Base-by-base conservation (phyloP, 2,888 invertebrate genomes). In the Arge pagana region DNA sequence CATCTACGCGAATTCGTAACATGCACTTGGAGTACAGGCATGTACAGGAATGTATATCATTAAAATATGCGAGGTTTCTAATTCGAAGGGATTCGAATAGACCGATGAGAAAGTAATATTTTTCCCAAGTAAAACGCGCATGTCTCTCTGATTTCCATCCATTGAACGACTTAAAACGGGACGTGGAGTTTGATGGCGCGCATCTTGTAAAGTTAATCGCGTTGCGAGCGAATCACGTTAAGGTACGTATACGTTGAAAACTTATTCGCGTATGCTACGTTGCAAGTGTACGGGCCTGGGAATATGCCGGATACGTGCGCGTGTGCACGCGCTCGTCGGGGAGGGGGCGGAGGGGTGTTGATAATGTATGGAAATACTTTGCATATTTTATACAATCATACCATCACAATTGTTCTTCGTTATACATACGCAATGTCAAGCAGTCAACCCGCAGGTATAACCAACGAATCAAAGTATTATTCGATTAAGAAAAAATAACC, bases 201-300 rank as follows among this genome's bases (percentile, higher is more conserved):
- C n/a, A n/a, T n/a, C n/a, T n/a, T n/a, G n/a, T n/a, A n/a, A n/a
- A n/a, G n/a, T n/a, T n/a, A n/a, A n/a, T n/a, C n/a, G n/a, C n/a
- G n/a, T n/a, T n/a, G 31, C 21, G 21, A 13, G 21, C 43, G 23
- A 19, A 43, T 43, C n/a, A 26, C 35, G 16, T 8, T 30, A 45
- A 6, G 24, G 24, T 33, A 33, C 31, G 31, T 36, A 43, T 43
- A 43, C n/a, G n/a, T 42, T 43, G 36, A 51, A 51, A 41, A 31
- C 36, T 43, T 43, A 43, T 50, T 43, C 36, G 50, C 43, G 43
- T 43, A 43, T 36, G 43, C 50, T 36, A 51, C 50, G 21, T 51
- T 43, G 36, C 50, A 51, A 36, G 35, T 15, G 28, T 43, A 51
- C 50, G 50, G 43, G 50, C 42, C n/a, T n/a, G n/a, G n/a, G 19